These are phyloP conservation scores for Drosophila trichaetosa DNA, from an alignment of 2,888 invertebrate genomes.

Conservation along the genomic window DNA sequence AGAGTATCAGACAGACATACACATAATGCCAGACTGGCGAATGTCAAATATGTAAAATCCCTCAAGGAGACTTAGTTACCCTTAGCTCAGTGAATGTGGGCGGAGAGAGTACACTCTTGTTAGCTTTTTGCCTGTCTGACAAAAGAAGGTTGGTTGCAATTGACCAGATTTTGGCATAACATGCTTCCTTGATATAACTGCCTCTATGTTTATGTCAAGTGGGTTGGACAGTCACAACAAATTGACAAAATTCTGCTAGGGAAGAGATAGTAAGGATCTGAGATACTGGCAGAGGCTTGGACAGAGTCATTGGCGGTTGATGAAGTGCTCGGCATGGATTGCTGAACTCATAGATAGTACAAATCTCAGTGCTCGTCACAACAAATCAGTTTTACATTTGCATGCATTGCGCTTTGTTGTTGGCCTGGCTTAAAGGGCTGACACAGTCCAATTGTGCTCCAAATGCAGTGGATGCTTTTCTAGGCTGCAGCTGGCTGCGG, in stretches of 20 bases:
- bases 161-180: constrained; percentile 7
- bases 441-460: constrained; percentile 30
- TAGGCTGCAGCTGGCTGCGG: constrained; percentile 56
- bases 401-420: constrained; percentile 70
- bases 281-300: constrained; percentile 4
- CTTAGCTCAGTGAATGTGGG: neutral
- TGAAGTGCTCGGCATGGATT: constrained; percentile 35
- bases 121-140: neutral
- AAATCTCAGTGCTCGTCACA: constrained; percentile 55
- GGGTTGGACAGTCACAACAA: constrained; percentile 43
- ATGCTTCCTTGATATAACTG: neutral
- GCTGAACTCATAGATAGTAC: constrained; percentile 20
- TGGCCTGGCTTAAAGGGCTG: neutral
- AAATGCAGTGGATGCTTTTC: constrained; percentile 34
- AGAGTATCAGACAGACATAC: neutral
- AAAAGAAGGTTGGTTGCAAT: neutral
- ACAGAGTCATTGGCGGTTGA: constrained; percentile 34
- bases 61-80: neutral
- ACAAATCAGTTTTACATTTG: constrained; percentile 78
- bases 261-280: constrained; percentile 1
- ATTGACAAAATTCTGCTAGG: constrained; percentile 53
- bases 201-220: neutral
- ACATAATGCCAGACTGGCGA: neutral
- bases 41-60: neutral
- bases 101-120: too few relatives aligned